Evolutionary conservation across 2,797 vertebrate genomes (phyloP).

Genomic region (Sebastes minor): DNA sequence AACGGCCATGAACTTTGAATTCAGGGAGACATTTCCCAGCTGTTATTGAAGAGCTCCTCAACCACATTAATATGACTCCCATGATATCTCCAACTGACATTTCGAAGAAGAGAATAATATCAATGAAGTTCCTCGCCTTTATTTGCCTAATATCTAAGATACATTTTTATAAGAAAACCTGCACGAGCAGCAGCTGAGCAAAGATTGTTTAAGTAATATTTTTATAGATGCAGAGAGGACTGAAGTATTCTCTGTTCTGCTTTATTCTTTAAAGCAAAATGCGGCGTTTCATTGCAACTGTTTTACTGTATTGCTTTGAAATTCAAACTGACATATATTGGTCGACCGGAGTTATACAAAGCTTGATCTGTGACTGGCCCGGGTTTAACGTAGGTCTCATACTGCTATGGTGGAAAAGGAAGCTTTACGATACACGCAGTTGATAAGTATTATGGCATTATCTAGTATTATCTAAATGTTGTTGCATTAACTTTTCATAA

Average conservation of each 20-base stretch:
- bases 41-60: slow-evolving; percentile 68
- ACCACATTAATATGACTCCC: slow-evolving; percentile 77
- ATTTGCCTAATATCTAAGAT: slow-evolving; percentile 78
- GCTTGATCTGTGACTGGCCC: neutral
- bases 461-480: neutral
- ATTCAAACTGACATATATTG: slow-evolving; percentile 1
- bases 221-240: slow-evolving; percentile 43
- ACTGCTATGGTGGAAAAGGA: neutral
- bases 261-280: slow-evolving; percentile 46
- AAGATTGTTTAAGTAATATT: slow-evolving; percentile 73
- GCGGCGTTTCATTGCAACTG: slow-evolving; percentile 30
- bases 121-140: slow-evolving; percentile 71
- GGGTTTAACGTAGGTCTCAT: neutral
- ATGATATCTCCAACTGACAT: slow-evolving; percentile 72
- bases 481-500: neutral
- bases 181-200: slow-evolving; percentile 59
- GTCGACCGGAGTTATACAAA: neutral
- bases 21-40: slow-evolving; percentile 65
- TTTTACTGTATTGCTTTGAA: slow-evolving; percentile 5
- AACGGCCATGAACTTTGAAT: slow-evolving; percentile 81
- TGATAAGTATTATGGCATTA: neutral
- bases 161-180: slow-evolving; percentile 75
- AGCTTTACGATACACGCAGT: neutral
- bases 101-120: slow-evolving; percentile 79
- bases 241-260: slow-evolving; percentile 33